Percentiles rank a stretch among this genome's conserved stretches.
phyloP scores from a whole-genome alignment of 2,797 vertebrate genomes.

The Macropus fuliginosus region DNA sequence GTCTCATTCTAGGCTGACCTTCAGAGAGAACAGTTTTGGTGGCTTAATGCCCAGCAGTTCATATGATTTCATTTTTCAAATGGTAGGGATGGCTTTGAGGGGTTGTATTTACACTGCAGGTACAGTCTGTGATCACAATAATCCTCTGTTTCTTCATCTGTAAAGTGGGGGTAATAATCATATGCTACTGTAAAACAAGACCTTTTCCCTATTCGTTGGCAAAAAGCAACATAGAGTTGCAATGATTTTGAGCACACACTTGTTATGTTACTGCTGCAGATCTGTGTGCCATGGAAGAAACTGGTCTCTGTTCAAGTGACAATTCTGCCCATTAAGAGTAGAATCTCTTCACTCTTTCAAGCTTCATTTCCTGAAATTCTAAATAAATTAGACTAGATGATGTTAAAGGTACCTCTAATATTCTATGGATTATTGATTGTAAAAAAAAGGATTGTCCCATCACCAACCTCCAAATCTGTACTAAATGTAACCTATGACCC shows the following conservation, averaged over 20 bases:
- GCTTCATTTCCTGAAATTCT: neutral
- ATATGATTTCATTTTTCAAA: neutral
- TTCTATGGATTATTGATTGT: neutral
- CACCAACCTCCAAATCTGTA: neutral
- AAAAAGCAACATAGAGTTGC: neutral
- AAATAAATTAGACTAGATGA: neutral
- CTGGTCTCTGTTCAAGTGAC: neutral
- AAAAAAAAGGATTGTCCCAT: neutral
- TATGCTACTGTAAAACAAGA: neutral
- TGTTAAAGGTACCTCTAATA: neutral
- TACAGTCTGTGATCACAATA: neutral
- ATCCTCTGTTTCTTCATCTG: neutral
- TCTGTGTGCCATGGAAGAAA: neutral
- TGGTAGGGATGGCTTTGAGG: neutral
- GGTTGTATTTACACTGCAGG: neutral
- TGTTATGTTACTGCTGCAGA: neutral
- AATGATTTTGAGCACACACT: neutral
- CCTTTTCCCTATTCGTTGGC: neutral
- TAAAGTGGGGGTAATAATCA: neutral
- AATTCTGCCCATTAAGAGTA: neutral
- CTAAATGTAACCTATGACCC: neutral
- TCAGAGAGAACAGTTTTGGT: neutral
- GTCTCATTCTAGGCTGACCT: neutral
- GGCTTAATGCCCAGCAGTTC: neutral
- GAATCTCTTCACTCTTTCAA: neutral